These are phyloP conservation scores for Rhyacophila evoluta DNA, from an alignment of 2,888 invertebrate species.

Conservation along the genomic window DNA sequence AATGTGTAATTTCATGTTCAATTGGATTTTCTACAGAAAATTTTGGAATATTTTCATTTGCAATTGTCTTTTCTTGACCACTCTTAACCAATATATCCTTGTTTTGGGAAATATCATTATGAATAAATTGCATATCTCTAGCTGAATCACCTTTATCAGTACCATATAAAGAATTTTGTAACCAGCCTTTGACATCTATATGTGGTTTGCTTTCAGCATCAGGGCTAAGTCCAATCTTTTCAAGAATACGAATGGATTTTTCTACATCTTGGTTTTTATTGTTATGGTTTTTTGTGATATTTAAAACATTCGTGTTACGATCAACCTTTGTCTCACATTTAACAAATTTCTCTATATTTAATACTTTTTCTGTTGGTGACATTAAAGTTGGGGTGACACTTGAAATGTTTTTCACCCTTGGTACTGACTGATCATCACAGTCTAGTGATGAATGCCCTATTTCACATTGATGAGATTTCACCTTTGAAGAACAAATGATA, in stretches of 20 bases:
- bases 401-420: not conserved
- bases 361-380: not conserved
- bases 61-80: not conserved
- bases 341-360: not conserved
- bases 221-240: not conserved
- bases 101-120: not conserved
- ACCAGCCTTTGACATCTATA: not conserved
- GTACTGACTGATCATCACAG: not conserved
- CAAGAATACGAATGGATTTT: not conserved
- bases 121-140: not conserved
- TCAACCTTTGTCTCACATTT: not conserved
- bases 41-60: not conserved
- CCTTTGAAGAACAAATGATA: not conserved
- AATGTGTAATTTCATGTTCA: not conserved
- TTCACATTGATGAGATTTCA: not conserved
- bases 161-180: not conserved
- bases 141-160: not conserved
- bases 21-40: not conserved
- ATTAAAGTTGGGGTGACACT: not conserved
- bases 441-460: not conserved
- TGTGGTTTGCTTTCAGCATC: not conserved
- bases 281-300: not conserved
- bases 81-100: not conserved
- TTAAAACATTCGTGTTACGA: not conserved
- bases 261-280: too few relatives aligned